Evolutionary conservation across 2,888 invertebrate species (phyloP).

Genomic region (Dichetophora obliterata): DNA sequence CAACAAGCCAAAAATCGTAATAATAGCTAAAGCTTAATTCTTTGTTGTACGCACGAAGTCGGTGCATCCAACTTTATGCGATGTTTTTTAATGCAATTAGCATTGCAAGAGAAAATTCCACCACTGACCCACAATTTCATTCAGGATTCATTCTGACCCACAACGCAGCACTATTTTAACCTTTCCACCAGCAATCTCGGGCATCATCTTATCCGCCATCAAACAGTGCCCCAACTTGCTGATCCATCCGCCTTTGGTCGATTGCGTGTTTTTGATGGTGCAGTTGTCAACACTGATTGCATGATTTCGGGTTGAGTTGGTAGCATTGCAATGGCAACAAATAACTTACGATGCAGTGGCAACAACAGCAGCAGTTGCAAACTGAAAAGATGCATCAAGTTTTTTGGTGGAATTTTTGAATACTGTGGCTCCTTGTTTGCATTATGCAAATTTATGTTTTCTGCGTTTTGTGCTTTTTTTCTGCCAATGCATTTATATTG

Average conservation of each 20-base stretch:
- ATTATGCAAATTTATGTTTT: slow-evolving; percentile 20
- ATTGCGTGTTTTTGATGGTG: slow-evolving; percentile 18
- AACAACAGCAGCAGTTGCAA: too few species aligned
- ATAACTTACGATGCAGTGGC: neutral
- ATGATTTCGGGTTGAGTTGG: slow-evolving; percentile 15
- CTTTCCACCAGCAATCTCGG: neutral
- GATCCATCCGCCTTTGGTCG: neutral
- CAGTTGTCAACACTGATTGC: slow-evolving; percentile 25
- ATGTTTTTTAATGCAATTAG: slow-evolving; percentile 7
- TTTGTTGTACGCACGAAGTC: too few species aligned
- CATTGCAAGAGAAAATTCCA: neutral
- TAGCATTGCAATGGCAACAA: neutral
- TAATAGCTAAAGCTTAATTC: too few species aligned
- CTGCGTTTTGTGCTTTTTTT: neutral
- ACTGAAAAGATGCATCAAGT: neutral
- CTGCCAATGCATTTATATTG: slow-evolving; percentile 1
- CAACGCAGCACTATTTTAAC: neutral
- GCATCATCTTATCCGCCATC: neutral
- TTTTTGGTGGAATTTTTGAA: neutral
- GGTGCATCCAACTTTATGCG: neutral
- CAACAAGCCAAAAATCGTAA: neutral
- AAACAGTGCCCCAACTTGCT: neutral
- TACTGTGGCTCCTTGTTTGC: slow-evolving; percentile 12
- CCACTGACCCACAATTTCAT: too few species aligned
- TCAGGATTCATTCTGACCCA: neutral